A percentile compares a stretch with the other conserved stretches of the same genome.
Conservation (phyloP, 2,113 vertebrate genomes). For the Hucho hucho region DNA sequence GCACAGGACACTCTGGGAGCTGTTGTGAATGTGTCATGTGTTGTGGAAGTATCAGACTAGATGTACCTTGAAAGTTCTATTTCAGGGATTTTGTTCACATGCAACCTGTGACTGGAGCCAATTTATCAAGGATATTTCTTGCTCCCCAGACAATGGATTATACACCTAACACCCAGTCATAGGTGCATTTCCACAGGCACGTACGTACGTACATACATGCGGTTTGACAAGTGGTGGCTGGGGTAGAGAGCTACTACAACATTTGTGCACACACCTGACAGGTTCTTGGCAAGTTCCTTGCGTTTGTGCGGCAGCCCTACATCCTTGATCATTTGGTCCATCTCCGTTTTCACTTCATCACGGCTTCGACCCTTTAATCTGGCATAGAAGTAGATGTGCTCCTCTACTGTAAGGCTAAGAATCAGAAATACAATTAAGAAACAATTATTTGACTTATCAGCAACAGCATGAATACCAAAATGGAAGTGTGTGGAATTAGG, state of each 20-base stretch:
- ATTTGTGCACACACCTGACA: slow-evolving; percentile 75
- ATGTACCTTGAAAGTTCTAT: slow-evolving; percentile 70
- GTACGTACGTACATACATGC: not conserved
- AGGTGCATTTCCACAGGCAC: not conserved
- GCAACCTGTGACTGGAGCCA: slow-evolving; percentile 55
- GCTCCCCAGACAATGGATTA: slow-evolving; percentile 59
- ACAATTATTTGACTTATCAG: too few species aligned
- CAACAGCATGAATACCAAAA: too few species aligned
- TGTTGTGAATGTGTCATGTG: slow-evolving; percentile 55
- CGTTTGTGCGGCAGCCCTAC: slow-evolving; percentile 92
- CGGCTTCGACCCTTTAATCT: slow-evolving; percentile 84
- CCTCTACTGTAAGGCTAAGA: slow-evolving; percentile 91
- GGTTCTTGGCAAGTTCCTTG: slow-evolving; percentile 81
- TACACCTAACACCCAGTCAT: not conserved
- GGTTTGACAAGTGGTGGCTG: not conserved
- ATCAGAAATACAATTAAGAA: not conserved
- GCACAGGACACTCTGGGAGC: slow-evolving; percentile 2
- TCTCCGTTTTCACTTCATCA: slow-evolving; percentile 82
- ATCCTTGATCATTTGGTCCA: slow-evolving; percentile 91
- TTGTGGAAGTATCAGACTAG: slow-evolving; percentile 65
- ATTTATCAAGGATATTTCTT: slow-evolving; percentile 57
- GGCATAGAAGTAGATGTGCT: slow-evolving; percentile 97
- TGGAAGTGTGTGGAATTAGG: too few species aligned
- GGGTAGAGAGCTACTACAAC: not conserved
- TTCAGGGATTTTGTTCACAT: slow-evolving; percentile 65